These are phyloP conservation scores for Pharmacophagus antenor DNA, from an alignment of 2,888 invertebrate species.

Conservation along the genomic window DNA sequence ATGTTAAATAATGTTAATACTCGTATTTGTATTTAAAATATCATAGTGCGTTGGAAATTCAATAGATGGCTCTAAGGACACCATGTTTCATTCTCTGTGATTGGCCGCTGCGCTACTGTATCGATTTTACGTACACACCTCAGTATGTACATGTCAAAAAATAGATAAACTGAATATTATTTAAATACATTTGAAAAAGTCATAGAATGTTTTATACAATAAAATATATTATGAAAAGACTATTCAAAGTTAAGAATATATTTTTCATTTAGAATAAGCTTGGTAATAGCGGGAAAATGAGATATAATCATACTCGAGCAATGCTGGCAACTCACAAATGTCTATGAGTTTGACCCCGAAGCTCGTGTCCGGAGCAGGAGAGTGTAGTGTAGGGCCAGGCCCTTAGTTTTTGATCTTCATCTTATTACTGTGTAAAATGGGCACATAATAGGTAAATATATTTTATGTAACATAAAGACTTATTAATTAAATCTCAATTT, in stretches of 20 bases:
- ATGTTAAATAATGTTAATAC: no score
- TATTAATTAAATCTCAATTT: conserved; percentile 28
- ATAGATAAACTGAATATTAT: conserved; percentile 32
- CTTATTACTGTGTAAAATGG: conserved; percentile 76
- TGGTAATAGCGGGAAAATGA: conserved; percentile 27
- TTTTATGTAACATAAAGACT: conserved; percentile 43
- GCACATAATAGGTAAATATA: conserved; percentile 79
- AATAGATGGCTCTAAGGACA: conserved; percentile 59
- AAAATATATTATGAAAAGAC: not conserved
- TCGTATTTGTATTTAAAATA: not conserved
- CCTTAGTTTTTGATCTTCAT: conserved; percentile 76
- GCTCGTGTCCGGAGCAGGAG: conserved; percentile 78
- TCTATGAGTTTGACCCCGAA: conserved; percentile 82
- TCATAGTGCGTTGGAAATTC: conserved; percentile 8
- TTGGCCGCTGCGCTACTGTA: conserved; percentile 73
- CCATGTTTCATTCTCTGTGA: conserved; percentile 53
- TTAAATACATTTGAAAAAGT: conserved; percentile 13
- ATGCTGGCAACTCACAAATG: conserved; percentile 68
- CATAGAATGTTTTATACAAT: not conserved
- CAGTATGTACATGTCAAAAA: conserved; percentile 65
- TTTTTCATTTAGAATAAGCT: conserved; percentile 18
- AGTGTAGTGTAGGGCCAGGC: conserved; percentile 78
- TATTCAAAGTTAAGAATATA: not conserved
- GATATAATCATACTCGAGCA: conserved; percentile 15
- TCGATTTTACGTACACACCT: conserved; percentile 62